A percentile compares a stretch with the other conserved stretches of the same genome.
phyloP scores from a whole-genome alignment of 2,888 invertebrate genomes.

The Ormyrus pomaceus region DNA sequence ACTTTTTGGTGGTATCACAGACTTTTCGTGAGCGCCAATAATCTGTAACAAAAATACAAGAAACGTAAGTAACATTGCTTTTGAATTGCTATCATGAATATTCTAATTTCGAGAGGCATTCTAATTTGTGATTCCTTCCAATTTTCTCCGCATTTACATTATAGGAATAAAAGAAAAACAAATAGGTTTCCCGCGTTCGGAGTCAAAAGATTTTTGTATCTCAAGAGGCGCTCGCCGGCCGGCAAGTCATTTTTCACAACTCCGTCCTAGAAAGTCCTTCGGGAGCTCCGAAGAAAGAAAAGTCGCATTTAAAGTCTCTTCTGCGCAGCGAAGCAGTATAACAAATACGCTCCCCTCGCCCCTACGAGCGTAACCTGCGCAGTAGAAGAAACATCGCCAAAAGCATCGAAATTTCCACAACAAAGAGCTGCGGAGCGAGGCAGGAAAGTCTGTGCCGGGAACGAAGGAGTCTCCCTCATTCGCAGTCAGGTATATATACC shows the following conservation, averaged over 20 bases:
- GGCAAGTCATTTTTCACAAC: too few relatives aligned
- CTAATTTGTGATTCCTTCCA: too few relatives aligned
- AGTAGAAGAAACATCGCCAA: conserved; percentile 56
- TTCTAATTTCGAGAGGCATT: too few relatives aligned
- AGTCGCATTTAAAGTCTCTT: conserved; percentile 41
- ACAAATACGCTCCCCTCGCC: neutral
- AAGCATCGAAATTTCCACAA: conserved; percentile 68
- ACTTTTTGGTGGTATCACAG: conserved; percentile 66
- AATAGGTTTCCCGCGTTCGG: too few relatives aligned
- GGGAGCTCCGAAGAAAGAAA: conserved; percentile 39
- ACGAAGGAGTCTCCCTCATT: conserved; percentile 57
- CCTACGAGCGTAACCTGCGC: conserved; percentile 47
- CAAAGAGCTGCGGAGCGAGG: conserved; percentile 66
- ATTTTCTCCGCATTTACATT: too few relatives aligned
- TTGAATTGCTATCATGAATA: neutral
- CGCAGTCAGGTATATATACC: conserved; percentile 64
- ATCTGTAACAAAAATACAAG: conserved; percentile 64
- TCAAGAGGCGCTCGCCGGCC: too few relatives aligned
- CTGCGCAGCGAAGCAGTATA: neutral
- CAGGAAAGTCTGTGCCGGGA: conserved; percentile 41
- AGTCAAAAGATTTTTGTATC: too few relatives aligned
- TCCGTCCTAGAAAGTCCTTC: neutral
- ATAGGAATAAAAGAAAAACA: too few relatives aligned
- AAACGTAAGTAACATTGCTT: too few relatives aligned
- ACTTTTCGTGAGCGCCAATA: conserved; percentile 70